Percentiles rank a stretch among this genome's conserved stretches.
phyloP scores from a whole-genome alignment of 1,140 invertebrate species.

The Arion vulgaris region DNA sequence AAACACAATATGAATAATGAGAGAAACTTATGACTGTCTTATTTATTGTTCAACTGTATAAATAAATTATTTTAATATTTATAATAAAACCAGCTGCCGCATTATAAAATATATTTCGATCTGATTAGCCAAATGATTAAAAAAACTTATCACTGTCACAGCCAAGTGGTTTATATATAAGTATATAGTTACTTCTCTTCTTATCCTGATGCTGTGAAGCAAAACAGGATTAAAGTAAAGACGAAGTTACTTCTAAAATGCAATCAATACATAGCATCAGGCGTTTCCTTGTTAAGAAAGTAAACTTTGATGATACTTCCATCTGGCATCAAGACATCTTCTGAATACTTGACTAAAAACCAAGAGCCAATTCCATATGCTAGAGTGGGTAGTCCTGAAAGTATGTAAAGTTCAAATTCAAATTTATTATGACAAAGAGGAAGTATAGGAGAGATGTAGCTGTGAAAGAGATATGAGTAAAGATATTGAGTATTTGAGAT shows the following conservation, averaged over 20 bases:
- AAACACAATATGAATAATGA: not conserved
- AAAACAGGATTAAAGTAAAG: not conserved
- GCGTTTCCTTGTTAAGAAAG: constrained; percentile 89
- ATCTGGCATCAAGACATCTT: constrained; percentile 82
- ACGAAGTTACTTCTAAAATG: not conserved
- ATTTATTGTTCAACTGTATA: not conserved
- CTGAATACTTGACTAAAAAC: constrained; percentile 84
- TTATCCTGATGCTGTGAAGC: too few relatives aligned
- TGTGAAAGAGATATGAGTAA: too few relatives aligned
- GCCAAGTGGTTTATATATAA: not conserved
- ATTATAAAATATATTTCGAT: not conserved
- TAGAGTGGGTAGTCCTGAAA: constrained; percentile 88
- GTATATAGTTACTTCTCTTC: not conserved
- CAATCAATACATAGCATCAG: constrained; percentile 66
- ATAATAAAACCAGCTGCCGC: not conserved
- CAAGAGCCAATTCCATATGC: constrained; percentile 90
- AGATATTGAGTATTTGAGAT: too few relatives aligned
- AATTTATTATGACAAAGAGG: not conserved
- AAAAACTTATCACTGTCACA: not conserved
- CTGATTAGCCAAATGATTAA: not conserved
- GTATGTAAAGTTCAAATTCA: constrained; percentile 20
- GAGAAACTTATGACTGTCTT: not conserved
- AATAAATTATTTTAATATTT: not conserved
- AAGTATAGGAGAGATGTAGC: too few relatives aligned
- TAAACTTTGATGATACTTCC: constrained; percentile 84